Base-by-base conservation (phyloP, 2,113 vertebrate species). In the Chinchilla lanigera region DNA sequence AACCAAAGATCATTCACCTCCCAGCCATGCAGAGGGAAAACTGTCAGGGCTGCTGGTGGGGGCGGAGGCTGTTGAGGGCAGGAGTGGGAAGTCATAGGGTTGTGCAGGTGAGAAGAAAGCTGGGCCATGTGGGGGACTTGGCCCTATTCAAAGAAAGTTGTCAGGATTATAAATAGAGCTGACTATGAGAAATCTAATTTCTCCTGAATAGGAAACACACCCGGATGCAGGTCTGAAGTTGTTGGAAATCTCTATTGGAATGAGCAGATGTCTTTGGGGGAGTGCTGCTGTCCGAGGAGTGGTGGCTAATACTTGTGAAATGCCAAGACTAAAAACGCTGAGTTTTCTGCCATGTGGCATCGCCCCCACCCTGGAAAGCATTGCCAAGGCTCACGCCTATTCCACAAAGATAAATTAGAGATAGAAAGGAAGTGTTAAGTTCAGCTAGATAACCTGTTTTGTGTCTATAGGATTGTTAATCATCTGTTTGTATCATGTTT, bases 221-320 rank as follows among this genome's bases (percentile, higher is more conserved):
- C 71, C 56, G 35, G 38, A 12, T 35, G 5, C 14, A 26, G 30
- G 73, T 80, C 30, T 89, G 58, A 78, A 65, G 28, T 41, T 44
- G 50, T 10, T 33, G 33, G 92, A 83, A 77, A 78, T 86, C 58
- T 61, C 0, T 41, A 1, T 63, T 35, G 22, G 52, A 87, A 81
- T 82, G n/a, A 41, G 6, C 54, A 86, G 67, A 54, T 41, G 35
- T 26, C 28, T 85, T 78, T 69, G 75, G 41, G 10, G n/a, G 8
- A 20, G 9, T 22, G 1, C 3, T 67, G 41, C 30, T 91, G 0
- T 19, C 13, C 0, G 0, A 61, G 56, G 54, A 87, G 47, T n/a
- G 35, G 83, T 75, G 63, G 67, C 52, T 67, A 35, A 35, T 35
- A 1, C 41, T 52, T 75, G 6, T 77, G 85, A 89, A 65, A 69